phyloP scores from a whole-genome alignment of 2,888 invertebrate species.

The Amiota minor region DNA sequence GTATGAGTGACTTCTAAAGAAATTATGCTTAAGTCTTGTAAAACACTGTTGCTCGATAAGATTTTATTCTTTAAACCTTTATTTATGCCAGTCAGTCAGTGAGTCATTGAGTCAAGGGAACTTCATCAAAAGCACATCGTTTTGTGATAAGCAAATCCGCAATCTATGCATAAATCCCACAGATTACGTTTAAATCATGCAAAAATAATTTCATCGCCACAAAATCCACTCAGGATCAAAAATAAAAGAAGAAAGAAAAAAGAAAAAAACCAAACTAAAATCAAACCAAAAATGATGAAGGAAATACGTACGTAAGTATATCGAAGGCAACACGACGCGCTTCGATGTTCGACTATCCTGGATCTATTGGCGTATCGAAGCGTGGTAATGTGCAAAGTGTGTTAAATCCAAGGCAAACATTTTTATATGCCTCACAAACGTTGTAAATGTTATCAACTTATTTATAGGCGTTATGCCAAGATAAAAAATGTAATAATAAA shows the following conservation, averaged over 20 bases:
- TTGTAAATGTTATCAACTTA: slow-evolving; percentile 54
- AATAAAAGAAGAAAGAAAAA: slow-evolving; percentile 8
- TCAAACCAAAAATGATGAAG: not conserved
- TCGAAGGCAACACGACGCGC: not conserved
- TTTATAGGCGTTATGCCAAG: slow-evolving; percentile 44
- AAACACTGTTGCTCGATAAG: no score
- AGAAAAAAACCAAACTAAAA: not conserved
- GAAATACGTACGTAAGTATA: no score
- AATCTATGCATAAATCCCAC: slow-evolving; percentile 26
- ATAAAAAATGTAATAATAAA: slow-evolving; percentile 25
- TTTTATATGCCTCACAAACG: slow-evolving; percentile 49
- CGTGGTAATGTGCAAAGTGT: slow-evolving; percentile 15
- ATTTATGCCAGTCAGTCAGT: no score
- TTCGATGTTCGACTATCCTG: no score
- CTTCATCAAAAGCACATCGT: slow-evolving; percentile 27
- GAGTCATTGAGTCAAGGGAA: not conserved
- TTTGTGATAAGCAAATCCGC: slow-evolving; percentile 14
- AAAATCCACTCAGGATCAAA: slow-evolving; percentile 6
- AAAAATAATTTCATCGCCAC: slow-evolving; percentile 26
- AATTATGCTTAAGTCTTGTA: no score
- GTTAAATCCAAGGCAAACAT: slow-evolving; percentile 34
- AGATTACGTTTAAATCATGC: slow-evolving; percentile 32
- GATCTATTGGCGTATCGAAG: not conserved
- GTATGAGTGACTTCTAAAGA: no score
- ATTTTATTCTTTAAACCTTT: no score